Conservation (phyloP, 2,797 vertebrate genomes). For the Lycodopsis pacificus region DNA sequence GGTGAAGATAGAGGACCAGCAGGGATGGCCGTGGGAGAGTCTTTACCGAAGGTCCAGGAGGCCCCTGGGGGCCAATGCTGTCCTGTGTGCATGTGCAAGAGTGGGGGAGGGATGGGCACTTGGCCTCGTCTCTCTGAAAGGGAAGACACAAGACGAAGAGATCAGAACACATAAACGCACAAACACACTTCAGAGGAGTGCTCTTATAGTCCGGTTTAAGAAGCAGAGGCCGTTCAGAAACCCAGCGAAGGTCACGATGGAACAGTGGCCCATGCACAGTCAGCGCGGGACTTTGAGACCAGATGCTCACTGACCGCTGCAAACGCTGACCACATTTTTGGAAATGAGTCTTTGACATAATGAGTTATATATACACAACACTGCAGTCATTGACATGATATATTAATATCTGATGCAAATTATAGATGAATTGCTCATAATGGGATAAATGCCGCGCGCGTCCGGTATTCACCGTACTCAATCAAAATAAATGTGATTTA, state of each 20-base stretch:
- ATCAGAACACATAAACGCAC: slow-evolving; percentile 23
- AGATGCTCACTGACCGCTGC: slow-evolving; percentile 41
- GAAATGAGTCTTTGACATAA: slow-evolving; percentile 37
- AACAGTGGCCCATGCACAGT: slow-evolving; percentile 21
- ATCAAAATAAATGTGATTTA: slow-evolving; percentile 54
- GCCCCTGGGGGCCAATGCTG: slow-evolving; percentile 95
- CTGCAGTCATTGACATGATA: slow-evolving; percentile 47
- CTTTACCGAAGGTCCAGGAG: slow-evolving; percentile 94
- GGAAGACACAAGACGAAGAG: slow-evolving; percentile 28
- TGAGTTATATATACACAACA: slow-evolving; percentile 40
- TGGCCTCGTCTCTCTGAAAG: slow-evolving; percentile 95
- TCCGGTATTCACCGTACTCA: slow-evolving; percentile 43
- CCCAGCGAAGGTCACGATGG: slow-evolving; percentile 16
- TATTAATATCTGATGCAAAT: slow-evolving; percentile 70
- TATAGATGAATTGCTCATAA: slow-evolving; percentile 56
- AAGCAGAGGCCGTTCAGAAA: slow-evolving; percentile 39
- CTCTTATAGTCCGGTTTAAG: slow-evolving; percentile 25
- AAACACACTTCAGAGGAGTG: background rate
- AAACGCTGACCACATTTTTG: slow-evolving; percentile 31
- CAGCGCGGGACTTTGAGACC: slow-evolving; percentile 7
- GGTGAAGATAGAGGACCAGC: slow-evolving; percentile 18
- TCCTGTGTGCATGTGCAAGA: slow-evolving; percentile 98
- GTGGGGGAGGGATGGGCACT: slow-evolving; percentile 96
- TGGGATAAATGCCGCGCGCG: slow-evolving; percentile 54
- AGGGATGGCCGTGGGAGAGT: slow-evolving; percentile 23